A percentile compares a stretch with the other conserved stretches of the same genome.
phyloP scores from a whole-genome alignment of 2,113 vertebrate genomes.

The Oplegnathus fasciatus region DNA sequence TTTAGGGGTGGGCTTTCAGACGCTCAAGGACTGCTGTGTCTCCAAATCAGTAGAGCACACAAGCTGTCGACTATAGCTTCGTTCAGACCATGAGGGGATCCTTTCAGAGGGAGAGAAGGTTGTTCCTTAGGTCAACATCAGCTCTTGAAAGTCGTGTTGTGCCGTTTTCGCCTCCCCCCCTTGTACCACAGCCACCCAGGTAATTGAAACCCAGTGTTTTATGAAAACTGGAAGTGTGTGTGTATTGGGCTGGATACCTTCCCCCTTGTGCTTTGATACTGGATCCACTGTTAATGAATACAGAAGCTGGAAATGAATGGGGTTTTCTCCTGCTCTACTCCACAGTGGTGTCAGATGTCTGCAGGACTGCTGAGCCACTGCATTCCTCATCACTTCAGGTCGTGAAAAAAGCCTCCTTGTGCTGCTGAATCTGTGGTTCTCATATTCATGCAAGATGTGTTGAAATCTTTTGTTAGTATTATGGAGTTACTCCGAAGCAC shows the following conservation, averaged over 20 bases:
- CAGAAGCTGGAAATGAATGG: slow-evolving; percentile 78
- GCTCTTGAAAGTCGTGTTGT: slow-evolving; percentile 78
- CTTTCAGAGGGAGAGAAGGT: slow-evolving; percentile 75
- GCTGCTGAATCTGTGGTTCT: slow-evolving; percentile 71
- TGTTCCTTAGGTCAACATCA: slow-evolving; percentile 78
- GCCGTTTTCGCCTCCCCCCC: slow-evolving; percentile 32
- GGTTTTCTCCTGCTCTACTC: slow-evolving; percentile 67
- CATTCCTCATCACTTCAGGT: slow-evolving; percentile 76
- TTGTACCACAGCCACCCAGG: slow-evolving; percentile 51
- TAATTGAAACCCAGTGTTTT: slow-evolving; percentile 76
- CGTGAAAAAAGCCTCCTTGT: slow-evolving; percentile 44
- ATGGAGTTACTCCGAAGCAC: slow-evolving; percentile 8
- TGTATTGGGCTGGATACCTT: slow-evolving; percentile 54
- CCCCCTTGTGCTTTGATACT: slow-evolving; percentile 70
- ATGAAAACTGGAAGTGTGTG: slow-evolving; percentile 74
- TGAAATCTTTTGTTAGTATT: slow-evolving; percentile 23
- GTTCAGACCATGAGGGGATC: slow-evolving; percentile 75
- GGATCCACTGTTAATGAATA: slow-evolving; percentile 79
- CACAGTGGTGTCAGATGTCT: slow-evolving; percentile 77
- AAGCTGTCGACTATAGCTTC: slow-evolving; percentile 40
- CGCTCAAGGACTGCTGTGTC: slow-evolving; percentile 71
- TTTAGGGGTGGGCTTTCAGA: slow-evolving; percentile 55
- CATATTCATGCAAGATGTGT: slow-evolving; percentile 48
- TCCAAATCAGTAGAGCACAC: slow-evolving; percentile 58
- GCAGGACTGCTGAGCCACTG: slow-evolving; percentile 74